A percentile compares a stretch with the other conserved stretches of the same genome.
These are phyloP conservation scores for Campoplex capitator DNA, from an alignment of 2,888 invertebrate genomes.

Conservation along the genomic window DNA sequence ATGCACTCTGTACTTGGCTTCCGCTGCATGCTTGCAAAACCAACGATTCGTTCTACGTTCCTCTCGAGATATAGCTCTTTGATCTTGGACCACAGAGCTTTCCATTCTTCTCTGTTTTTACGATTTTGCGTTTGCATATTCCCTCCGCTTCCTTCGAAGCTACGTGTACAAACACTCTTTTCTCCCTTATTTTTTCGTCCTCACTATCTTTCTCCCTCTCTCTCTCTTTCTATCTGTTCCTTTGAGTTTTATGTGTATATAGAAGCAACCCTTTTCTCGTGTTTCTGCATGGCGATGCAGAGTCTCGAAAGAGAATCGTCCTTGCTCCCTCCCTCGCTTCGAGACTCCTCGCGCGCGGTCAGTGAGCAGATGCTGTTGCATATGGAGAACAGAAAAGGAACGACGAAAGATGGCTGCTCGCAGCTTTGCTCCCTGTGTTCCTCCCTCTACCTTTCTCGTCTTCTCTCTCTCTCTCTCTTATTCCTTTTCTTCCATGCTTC, in stretches of 20 bases:
- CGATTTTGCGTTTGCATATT: constrained; percentile 22
- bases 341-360: constrained; percentile 40
- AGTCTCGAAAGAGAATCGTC: constrained; percentile 14
- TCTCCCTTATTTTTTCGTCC: background rate
- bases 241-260: constrained; percentile 24
- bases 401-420: constrained; percentile 80
- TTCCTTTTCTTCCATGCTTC: constrained; percentile 13
- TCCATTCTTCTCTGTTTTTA: constrained; percentile 23
- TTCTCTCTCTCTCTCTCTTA: background rate
- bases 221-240: background rate
- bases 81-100: constrained; percentile 24
- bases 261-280: constrained; percentile 43
- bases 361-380: constrained; percentile 82
- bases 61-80: constrained; percentile 8
- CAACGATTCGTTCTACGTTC: constrained; percentile 26
- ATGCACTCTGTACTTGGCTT: constrained; percentile 15
- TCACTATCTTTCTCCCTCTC: constrained; percentile 8
- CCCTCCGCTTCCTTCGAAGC: background rate
- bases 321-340: constrained; percentile 23
- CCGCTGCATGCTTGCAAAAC: constrained; percentile 51
- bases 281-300: constrained; percentile 23
- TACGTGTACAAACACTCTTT: background rate
- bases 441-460: background rate
- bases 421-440: constrained; percentile 42
- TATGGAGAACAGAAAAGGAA: constrained; percentile 83